Evolutionary conservation across 2,113 vertebrate species (phyloP).

Genomic region (Bos javanicus): DNA sequence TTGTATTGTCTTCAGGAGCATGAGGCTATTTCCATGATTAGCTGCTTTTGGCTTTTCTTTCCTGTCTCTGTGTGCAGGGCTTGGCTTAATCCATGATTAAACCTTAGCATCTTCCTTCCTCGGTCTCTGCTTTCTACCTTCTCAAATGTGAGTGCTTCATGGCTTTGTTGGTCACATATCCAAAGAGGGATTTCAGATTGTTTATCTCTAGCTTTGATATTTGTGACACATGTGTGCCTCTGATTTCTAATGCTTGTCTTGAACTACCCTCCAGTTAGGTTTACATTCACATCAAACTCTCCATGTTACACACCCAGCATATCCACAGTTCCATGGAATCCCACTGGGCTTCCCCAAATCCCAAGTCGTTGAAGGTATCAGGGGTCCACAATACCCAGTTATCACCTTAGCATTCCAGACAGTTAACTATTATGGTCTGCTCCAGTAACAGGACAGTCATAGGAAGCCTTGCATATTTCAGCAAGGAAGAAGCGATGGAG

Average conservation of each 20-base stretch:
- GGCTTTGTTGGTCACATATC: background rate
- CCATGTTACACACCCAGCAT: background rate
- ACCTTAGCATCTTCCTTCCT: background rate
- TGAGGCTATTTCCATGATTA: background rate
- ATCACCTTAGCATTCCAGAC: background rate
- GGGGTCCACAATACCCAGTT: background rate
- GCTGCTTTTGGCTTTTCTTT: background rate
- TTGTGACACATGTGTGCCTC: background rate
- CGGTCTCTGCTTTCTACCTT: background rate
- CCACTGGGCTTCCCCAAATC: background rate
- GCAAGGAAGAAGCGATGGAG: accelerated
- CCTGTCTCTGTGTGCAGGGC: too few species aligned
- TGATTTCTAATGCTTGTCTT: background rate
- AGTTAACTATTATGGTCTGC: background rate
- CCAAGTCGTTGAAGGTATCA: background rate
- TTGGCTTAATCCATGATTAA: background rate
- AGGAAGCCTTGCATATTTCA: background rate
- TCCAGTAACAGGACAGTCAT: accelerated
- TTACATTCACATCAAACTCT: background rate
- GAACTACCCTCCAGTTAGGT: background rate
- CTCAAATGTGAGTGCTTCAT: background rate
- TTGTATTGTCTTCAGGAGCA: background rate
- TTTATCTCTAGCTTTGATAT: background rate
- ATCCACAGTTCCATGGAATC: background rate
- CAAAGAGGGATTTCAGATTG: background rate